These are phyloP conservation scores for Theonella swinhoei DNA, from an alignment of 37 sponge, comb jelly and placozoan species.

Conservation along the genomic window DNA sequence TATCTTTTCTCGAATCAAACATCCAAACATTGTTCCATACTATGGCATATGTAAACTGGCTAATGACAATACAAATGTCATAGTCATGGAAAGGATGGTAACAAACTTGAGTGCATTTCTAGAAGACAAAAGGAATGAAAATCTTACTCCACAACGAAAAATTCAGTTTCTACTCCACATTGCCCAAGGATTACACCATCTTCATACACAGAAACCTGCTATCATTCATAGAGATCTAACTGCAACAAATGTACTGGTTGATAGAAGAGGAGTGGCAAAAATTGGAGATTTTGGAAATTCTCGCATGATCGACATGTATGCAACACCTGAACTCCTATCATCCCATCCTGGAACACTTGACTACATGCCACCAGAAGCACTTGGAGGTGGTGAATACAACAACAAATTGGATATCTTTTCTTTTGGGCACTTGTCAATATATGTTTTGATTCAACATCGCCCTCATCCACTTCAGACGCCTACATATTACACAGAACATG, in stretches of 20 bases:
- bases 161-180: background rate
- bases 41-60: background rate
- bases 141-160: background rate
- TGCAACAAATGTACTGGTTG: background rate
- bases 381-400: background rate
- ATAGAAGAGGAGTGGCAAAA: background rate
- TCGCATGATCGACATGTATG: background rate
- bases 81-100: background rate
- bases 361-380: conserved; percentile 14
- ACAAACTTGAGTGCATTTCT: background rate
- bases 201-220: conserved; percentile 1
- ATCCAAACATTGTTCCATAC: background rate
- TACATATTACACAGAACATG: background rate
- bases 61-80: background rate
- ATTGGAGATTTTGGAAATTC: background rate
- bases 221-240: conserved; percentile 7
- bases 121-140: background rate
- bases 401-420: background rate
- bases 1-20: background rate
- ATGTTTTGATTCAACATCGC: background rate
- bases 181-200: background rate
- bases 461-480: background rate
- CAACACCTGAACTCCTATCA: background rate
- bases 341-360: background rate
- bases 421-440: background rate